A percentile compares a stretch with the other conserved stretches of the same genome.
Evolutionary conservation across 1,140 invertebrate genomes (phyloP).

Genomic region (Solenopsis fugax): DNA sequence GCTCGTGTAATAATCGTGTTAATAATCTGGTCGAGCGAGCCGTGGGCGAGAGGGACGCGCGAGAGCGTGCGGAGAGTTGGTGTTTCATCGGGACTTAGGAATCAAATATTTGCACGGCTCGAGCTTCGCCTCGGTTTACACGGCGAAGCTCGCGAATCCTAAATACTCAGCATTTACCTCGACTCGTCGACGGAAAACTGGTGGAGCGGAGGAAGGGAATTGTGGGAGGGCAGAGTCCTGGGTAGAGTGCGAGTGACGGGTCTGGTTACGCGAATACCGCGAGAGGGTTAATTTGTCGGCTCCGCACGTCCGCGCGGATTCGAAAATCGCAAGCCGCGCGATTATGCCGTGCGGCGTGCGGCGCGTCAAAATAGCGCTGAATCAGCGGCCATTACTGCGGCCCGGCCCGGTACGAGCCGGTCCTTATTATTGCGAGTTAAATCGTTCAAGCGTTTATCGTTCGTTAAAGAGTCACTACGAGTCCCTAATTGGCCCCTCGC

Average conservation of each 20-base stretch:
- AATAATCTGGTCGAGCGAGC: conserved; percentile 68
- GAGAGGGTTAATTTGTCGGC: conserved; percentile 75
- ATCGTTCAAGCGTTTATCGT: conserved; percentile 75
- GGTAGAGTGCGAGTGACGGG: conserved; percentile 23
- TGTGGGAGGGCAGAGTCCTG: neutral
- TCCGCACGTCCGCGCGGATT: conserved; percentile 67
- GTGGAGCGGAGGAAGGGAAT: neutral
- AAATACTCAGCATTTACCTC: conserved; percentile 78
- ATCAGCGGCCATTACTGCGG: conserved; percentile 71
- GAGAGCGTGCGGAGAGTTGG: conserved; percentile 36
- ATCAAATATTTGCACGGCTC: conserved; percentile 76
- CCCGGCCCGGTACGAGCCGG: conserved; percentile 31
- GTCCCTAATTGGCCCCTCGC: conserved; percentile 67
- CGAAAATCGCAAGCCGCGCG: conserved; percentile 74
- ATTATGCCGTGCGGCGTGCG: conserved; percentile 57
- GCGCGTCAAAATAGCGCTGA: conserved; percentile 74
- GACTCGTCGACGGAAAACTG: conserved; percentile 65
- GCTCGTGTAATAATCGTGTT: conserved; percentile 70
- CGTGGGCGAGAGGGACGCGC: neutral
- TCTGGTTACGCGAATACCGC: conserved; percentile 35
- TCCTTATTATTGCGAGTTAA: conserved; percentile 77
- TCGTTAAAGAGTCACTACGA: conserved; percentile 69
- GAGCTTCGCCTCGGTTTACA: conserved; percentile 75
- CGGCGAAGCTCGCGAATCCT: conserved; percentile 76
- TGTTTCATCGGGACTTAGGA: conserved; percentile 77